Evolutionary conservation across 2,113 vertebrate species (phyloP).

Genomic region (Canis aureus): DNA sequence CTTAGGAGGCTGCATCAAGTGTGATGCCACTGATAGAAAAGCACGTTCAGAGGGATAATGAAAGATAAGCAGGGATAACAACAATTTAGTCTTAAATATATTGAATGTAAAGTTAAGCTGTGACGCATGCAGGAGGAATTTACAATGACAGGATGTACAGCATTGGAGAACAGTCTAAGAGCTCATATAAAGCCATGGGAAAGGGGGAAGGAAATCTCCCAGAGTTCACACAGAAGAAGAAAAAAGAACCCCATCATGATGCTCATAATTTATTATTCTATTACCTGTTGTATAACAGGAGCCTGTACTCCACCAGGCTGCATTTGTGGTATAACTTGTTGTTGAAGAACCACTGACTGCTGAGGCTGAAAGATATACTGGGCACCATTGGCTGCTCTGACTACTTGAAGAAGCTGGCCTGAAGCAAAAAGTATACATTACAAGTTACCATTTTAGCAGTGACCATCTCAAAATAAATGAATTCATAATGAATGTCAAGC

Average conservation of each 20-base stretch:
- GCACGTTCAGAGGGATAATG: neutral
- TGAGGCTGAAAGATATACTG: conserved; percentile 98
- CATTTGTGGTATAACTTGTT: conserved; percentile 96
- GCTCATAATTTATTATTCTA: neutral
- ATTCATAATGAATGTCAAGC: conserved; percentile 26
- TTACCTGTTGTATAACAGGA: conserved; percentile 99
- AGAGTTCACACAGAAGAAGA: neutral
- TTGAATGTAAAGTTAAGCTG: neutral
- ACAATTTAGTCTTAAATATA: conserved; percentile 22
- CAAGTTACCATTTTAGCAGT: conserved; percentile 60
- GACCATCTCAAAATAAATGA: neutral
- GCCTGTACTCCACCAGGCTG: conserved; percentile 96
- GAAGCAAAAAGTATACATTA: conserved; percentile 65
- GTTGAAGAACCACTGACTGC: conserved; percentile 96
- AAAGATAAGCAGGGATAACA: neutral
- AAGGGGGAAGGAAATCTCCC: neutral
- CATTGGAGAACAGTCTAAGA: neutral
- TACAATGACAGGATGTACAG: neutral
- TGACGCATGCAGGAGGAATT: neutral
- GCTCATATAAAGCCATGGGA: neutral
- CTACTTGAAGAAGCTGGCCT: conserved; percentile 98
- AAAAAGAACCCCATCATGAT: neutral
- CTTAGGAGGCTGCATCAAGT: neutral
- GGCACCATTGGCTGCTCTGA: conserved; percentile 95
- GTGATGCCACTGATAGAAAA: neutral